Evolutionary conservation across 2,797 vertebrate genomes (phyloP), one percentile per base, ranked within the genome.

Genomic region (Amblyopsis hoosieri): DNA sequence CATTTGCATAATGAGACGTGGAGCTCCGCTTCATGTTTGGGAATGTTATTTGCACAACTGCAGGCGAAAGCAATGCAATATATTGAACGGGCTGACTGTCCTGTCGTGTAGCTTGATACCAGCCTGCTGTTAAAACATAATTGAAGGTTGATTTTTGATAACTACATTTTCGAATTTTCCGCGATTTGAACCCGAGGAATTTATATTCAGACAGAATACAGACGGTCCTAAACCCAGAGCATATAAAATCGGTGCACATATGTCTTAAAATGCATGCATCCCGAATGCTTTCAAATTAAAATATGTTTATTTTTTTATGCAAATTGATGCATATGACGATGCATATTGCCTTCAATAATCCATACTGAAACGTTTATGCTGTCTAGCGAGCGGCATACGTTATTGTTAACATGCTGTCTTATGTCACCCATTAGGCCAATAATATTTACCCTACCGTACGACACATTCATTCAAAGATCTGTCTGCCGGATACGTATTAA

Each of bases 1-100:
- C 8, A 58, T 58, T 58, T 58, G 45, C 57, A 58, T 47, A 57
- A 10, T 14, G 14, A 3, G 13, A 37, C 15, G n/a, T 19, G 17
- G 2, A 51, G 19, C 46, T 31, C 31, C 11, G 13, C 1, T 52
- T 51, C 78, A 65, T 75, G 87, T 75, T 72, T 80, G 72, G 64
- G 78, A 78, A 78, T 78, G 83, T 60, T 62, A 7, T 51, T 31
- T 58, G 72, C 61, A 79, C 74, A 79, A 64, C 71, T 73, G n/a
- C 11, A 23, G 9, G 14, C 57, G 47, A 55, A 55, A 57, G 2
- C 0, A 13, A 2, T 3, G 14, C 4, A 8, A 3, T 8, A 13
- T 0, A 49, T 10, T 10, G 14, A 29, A 42, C 10, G 7, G 14
- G 3, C 4, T 4, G 1, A 12, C 49, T 23, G 48, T 46, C 1